These are phyloP conservation scores for Dipus sagitta DNA, from an alignment of 2,797 vertebrate genomes.

Conservation along the genomic window DNA sequence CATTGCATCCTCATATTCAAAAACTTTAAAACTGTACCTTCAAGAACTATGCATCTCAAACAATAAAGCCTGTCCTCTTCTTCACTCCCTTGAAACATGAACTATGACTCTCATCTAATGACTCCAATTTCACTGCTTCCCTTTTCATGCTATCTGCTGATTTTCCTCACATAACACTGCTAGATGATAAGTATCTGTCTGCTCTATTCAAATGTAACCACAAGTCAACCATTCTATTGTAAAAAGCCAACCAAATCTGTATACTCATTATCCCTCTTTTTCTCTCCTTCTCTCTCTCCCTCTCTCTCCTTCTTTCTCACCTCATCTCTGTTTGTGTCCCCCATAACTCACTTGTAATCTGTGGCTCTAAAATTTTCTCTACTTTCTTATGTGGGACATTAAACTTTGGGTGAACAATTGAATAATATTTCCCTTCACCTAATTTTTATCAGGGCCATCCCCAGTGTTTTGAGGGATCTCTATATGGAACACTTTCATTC, in stretches of 20 bases:
- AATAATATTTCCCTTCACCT: not conserved
- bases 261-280: not conserved
- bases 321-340: too few species aligned
- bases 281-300: too few species aligned
- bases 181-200: not conserved
- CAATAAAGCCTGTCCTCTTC: not conserved
- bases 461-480: not conserved
- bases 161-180: rapidly evolving
- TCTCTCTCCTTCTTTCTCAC: too few species aligned
- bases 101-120: not conserved
- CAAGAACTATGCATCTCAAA: not conserved
- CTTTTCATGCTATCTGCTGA: not conserved
- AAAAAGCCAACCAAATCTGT: not conserved
- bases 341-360: not conserved
- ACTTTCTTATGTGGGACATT: not conserved
- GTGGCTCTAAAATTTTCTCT: not conserved
- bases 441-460: not conserved
- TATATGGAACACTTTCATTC: not conserved
- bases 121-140: too few species aligned
- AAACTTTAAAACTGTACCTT: not conserved
- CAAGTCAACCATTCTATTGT: not conserved
- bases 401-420: not conserved
- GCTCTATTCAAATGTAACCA: not conserved
- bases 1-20: not conserved
- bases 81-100: not conserved